Evolutionary conservation across 2,797 vertebrate species (phyloP), one percentile per base, ranked within the genome.

Genomic region (Cyclura pinguis): DNA sequence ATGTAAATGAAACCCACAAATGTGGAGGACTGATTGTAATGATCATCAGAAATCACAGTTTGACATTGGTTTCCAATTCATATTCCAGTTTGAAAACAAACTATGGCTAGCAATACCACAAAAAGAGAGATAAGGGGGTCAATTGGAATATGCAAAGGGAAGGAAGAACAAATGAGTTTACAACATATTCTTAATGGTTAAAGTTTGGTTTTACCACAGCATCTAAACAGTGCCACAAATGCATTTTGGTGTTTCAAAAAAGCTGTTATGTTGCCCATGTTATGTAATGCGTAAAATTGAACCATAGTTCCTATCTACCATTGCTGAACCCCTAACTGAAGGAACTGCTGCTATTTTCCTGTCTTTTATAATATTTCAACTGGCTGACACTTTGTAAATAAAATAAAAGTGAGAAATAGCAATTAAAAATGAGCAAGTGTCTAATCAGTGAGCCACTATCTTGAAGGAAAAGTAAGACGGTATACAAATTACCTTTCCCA

Each of bases 391-490:
- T 47, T 78, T 42, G 8, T 89, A 81, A 59, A 91, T 62, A 55
- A 5, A 89, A 90, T 80, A n/a, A 84, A 89, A 92, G 55, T 84
- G 83, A 94, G 85, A 93, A 59, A 57, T 27, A 35, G 32, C 0
- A 0, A 78, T 80, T 93, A 85, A 93, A 91, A 87, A 89, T 47
- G 86, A 47, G 85, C 84, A 20, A 50, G 89, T 93, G 80, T 82
- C 55, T 0, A 6, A 13, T 84, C 88, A 77, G 42, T 76, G 82
- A 90, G 76, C 55, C 82, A 76, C 0, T 57, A 50, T 90, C 62
- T 93, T 82, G 47, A 52, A 32, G 52, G 62, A 74, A 35, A 9
- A 76, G 3, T 0, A 0, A 89, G 78, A 1, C 89, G 91, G 90
- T 84, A 87, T 59, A 57, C 18, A 84, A 85, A 87, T 85, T 42